Conservation (phyloP, 2,797 vertebrate genomes). For the Sebastes aleutianus region DNA sequence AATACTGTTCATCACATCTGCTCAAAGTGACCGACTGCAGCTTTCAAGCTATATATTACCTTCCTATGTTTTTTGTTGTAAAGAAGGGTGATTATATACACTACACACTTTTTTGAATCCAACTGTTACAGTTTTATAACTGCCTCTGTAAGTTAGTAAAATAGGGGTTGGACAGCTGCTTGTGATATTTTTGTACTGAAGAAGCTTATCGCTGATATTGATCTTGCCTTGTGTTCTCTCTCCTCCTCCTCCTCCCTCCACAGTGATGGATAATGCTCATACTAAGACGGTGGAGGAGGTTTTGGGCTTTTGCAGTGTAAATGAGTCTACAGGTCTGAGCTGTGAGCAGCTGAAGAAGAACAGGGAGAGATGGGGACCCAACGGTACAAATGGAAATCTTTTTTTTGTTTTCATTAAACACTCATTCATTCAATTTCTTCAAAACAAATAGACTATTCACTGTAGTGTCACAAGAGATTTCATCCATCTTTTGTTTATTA, state of each 20-base stretch:
- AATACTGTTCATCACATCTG: neutral
- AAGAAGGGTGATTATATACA: neutral
- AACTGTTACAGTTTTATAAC: neutral
- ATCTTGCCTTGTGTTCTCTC: neutral
- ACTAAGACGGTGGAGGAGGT: constrained; percentile 87
- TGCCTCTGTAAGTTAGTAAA: neutral
- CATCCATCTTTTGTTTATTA: neutral
- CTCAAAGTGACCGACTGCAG: too few species aligned
- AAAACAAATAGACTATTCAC: neutral
- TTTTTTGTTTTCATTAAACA: neutral
- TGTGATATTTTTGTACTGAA: neutral
- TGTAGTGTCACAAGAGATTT: neutral
- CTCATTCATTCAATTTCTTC: neutral
- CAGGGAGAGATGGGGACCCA: constrained; percentile 83
- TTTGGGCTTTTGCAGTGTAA: constrained; percentile 79
- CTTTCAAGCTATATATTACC: neutral
- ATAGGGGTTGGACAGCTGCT: neutral
- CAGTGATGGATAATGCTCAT: constrained; percentile 86
- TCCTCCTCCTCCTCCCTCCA: neutral
- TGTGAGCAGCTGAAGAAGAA: constrained; percentile 84
- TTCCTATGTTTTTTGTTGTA: neutral
- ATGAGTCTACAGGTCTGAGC: constrained; percentile 84
- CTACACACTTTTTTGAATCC: neutral
- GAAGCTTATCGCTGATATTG: neutral
- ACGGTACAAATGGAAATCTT: constrained; percentile 65